Evolutionary conservation across 2,888 invertebrate species (phyloP), one percentile per base, ranked within the genome.

Genomic region (Xanthia icteritia): DNA sequence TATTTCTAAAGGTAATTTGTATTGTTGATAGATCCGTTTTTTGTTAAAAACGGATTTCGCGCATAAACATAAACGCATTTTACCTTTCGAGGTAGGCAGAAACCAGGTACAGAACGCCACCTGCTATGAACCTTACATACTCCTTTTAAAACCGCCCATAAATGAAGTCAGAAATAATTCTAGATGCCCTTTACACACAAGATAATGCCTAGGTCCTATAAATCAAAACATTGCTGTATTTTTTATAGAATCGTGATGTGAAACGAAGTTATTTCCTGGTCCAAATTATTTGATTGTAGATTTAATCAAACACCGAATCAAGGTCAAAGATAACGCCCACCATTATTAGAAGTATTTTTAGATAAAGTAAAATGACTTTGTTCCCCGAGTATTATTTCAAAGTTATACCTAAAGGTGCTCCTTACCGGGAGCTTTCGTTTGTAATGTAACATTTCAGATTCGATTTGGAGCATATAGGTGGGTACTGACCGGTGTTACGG

Each of bases 271-370:
- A 65, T 72, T 82, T 82, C 83, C 82, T 78, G 74, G 36, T 75
- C 20, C 13, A 8, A 67, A 65, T 81, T 51, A 76, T 81, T 70
- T 81, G 56, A 71, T 71, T 76, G 70, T 81, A 81, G 56, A 81
- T 76, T 60, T 75, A 81, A 81, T 81, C 70, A 76, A 39, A 45
- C 56, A 17, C 23, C 2, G 23, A 54, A 56, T 27, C 48, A 71
- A 81, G 80, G 76, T 42, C n/a, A 27, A 31, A n/a, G 61, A 36
- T 36, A 73, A 74, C 74, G 64, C 76, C 70, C 23, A 71, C 11
- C 23, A 76, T 45, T 70, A 51, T 39, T 23, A 39, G 3, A 20
- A 27, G 20, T 54, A 67, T 63, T 51, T 39, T 77, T 31, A 42
- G n/a, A 8, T 61, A 54, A 11, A 2, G 20, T 17, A 61, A 45